A percentile compares a stretch with the other conserved stretches of the same genome.
Conservation (phyloP, 2,888 invertebrate genomes). For the Tetropium fuscum region DNA sequence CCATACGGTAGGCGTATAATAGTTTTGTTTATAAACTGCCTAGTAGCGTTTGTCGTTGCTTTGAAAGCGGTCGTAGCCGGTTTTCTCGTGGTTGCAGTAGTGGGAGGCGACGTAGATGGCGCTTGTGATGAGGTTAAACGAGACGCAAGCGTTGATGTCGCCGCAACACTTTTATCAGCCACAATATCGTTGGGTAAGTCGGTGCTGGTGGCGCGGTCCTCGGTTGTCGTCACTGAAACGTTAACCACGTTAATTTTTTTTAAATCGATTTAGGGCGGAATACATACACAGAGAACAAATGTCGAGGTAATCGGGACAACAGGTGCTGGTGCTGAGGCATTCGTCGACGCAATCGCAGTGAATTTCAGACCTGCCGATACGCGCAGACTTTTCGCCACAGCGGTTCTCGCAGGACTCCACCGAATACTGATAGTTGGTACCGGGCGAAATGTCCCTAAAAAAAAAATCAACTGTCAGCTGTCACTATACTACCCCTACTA, state of each 20-base stretch:
- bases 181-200: slow-evolving; percentile 10
- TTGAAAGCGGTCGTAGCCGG: not conserved
- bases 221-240: slow-evolving; percentile 17
- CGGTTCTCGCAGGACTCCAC: slow-evolving; percentile 70
- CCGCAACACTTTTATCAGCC: too few species aligned
- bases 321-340: slow-evolving; percentile 70
- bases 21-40: too few species aligned
- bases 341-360: slow-evolving; percentile 72
- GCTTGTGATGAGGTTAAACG: slow-evolving; percentile 35
- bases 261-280: not conserved
- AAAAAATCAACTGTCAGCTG: not conserved
- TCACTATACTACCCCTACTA: not conserved
- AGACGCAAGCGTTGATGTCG: slow-evolving; percentile 25
- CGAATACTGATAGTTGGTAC: slow-evolving; percentile 57
- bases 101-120: not conserved
- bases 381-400: slow-evolving; percentile 59
- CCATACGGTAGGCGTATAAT: too few species aligned
- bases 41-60: slow-evolving; percentile 10
- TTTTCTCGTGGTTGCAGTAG: slow-evolving; percentile 1
- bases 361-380: slow-evolving; percentile 35
- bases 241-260: not conserved
- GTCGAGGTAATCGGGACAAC: slow-evolving; percentile 77
- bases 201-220: slow-evolving; percentile 10
- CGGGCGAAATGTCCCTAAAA: not conserved
- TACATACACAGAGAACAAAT: slow-evolving; percentile 62